A percentile compares a stretch with the other conserved stretches of the same genome.
Conservation (phyloP, 2,888 invertebrate genomes). For the Pandemis corylana region DNA sequence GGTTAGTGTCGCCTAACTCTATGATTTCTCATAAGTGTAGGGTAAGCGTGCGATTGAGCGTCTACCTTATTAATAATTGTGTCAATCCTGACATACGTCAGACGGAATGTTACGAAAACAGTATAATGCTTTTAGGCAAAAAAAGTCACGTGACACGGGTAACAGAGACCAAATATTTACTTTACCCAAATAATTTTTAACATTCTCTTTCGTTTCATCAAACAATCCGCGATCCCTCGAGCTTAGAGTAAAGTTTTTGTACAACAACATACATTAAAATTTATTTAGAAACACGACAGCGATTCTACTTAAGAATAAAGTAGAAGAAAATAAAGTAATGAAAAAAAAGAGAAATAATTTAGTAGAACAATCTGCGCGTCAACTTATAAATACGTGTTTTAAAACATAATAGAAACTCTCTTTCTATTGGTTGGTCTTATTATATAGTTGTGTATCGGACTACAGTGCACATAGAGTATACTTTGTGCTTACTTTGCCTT, state of each 20-base stretch:
- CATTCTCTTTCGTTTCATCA: not conserved
- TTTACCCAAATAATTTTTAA: not conserved
- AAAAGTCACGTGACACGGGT: not conserved
- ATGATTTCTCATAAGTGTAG: too few species aligned
- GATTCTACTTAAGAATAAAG: not conserved
- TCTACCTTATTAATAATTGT: not conserved
- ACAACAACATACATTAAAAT: not conserved
- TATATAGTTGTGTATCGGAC: constrained; percentile 7
- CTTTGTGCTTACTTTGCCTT: constrained; percentile 36
- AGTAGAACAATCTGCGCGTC: constrained; percentile 23
- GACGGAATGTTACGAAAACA: not conserved
- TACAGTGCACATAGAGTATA: constrained; percentile 23
- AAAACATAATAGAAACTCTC: constrained; percentile 5
- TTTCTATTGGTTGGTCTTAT: constrained; percentile 4
- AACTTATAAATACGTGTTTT: constrained; percentile 12
- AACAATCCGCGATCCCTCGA: not conserved
- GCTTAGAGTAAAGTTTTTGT: not conserved
- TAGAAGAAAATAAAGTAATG: not conserved
- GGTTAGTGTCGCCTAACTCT: too few species aligned
- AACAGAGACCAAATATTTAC: not conserved
- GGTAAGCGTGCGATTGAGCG: too few species aligned
- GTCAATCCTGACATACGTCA: not conserved
- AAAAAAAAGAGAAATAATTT: not conserved
- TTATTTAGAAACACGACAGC: constrained; percentile 4
- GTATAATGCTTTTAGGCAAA: not conserved